Base-by-base conservation (phyloP, 2,113 vertebrate species). In the Myotis lucifugus region DNA sequence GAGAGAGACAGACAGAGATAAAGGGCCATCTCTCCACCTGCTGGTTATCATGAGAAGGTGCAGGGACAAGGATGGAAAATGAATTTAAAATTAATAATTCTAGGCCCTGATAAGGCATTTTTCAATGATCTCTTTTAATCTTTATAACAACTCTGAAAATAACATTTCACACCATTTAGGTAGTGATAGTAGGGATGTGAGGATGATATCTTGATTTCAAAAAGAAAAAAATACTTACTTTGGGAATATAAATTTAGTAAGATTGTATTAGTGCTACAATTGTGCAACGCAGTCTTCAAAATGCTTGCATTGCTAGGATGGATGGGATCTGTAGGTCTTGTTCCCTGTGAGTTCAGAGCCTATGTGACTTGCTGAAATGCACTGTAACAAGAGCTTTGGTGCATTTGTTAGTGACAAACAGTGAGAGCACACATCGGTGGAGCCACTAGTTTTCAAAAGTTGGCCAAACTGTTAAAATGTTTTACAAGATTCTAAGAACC, bases 401-500 rank as follows among this genome's bases (percentile, higher is more conserved):
- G 1, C 4, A 34, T 64, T 74, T 19, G 5, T 67, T 77, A 37
- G 8, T 18, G 74, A 78, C 59, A 2, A 13, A 32, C 17, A 29
- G 2, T 46, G 14, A 69, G 3, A 84, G 21, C 52, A 76, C 8
- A 78, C 8, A 12, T 0, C 72, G 27, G 23, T n/a, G 1, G 23
- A 34, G 1, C 25, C 18, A 61, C 11, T 4, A 50, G 32, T 42
- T 92, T 94, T 59, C 91, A 86, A 74, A 86, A 17, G 6, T 15
- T 23, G 12, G 9, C 2, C 66, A 40, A 82, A 25, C 14, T 67
- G 19, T 89, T 85, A 50, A 90, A 91, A 82, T 52, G 18, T 37
- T 94, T 85, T 88, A 21, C 9, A 91, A 83, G 34, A 52, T 12
- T 42, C 11, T 50, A 56, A 78, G 69, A 88, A 83, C 21, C 12